Conservation (phyloP, 2,797 vertebrate genomes). For the Scarus forsteni region DNA sequence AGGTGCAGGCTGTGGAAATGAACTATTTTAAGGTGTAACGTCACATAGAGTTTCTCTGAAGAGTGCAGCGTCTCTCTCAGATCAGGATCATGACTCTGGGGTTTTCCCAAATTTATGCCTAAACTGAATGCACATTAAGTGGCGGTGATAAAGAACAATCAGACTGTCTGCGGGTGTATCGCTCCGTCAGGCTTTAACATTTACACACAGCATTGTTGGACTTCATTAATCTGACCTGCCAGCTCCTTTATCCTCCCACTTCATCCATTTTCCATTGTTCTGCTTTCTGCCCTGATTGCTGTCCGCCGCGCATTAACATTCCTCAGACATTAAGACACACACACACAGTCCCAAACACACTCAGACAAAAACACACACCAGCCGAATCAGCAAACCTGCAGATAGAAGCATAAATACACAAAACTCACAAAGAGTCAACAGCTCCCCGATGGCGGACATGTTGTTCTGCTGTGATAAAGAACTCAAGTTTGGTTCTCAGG, state of each 20-base stretch:
- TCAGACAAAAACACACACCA: neutral
- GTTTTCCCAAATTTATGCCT: neutral
- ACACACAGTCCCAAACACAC: neutral
- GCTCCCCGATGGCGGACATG: slow-evolving; percentile 15
- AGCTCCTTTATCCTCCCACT: slow-evolving; percentile 39
- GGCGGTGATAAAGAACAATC: slow-evolving; percentile 5
- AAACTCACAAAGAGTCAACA: slow-evolving; percentile 8
- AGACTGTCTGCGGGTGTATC: slow-evolving; percentile 15
- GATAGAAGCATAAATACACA: slow-evolving; percentile 4
- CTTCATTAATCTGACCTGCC: slow-evolving; percentile 46
- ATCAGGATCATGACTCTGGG: too few relatives aligned
- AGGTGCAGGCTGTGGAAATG: too few relatives aligned
- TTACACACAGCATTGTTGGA: slow-evolving; percentile 29
- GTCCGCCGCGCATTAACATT: slow-evolving; percentile 51
- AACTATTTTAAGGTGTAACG: too few relatives aligned
- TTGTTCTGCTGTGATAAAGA: slow-evolving; percentile 21
- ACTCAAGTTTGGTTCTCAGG: slow-evolving; percentile 33
- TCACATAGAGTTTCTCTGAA: neutral
- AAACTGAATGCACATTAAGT: slow-evolving; percentile 9
- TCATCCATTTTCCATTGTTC: slow-evolving; percentile 56
- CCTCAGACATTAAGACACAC: slow-evolving; percentile 29
- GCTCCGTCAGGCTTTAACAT: slow-evolving; percentile 29
- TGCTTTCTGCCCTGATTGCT: slow-evolving; percentile 40
- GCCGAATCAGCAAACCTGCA: slow-evolving; percentile 44
- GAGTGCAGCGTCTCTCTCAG: neutral